Base-by-base conservation (phyloP, 64 coral and sea anemone genomes). In the Montipora cactus region DNA sequence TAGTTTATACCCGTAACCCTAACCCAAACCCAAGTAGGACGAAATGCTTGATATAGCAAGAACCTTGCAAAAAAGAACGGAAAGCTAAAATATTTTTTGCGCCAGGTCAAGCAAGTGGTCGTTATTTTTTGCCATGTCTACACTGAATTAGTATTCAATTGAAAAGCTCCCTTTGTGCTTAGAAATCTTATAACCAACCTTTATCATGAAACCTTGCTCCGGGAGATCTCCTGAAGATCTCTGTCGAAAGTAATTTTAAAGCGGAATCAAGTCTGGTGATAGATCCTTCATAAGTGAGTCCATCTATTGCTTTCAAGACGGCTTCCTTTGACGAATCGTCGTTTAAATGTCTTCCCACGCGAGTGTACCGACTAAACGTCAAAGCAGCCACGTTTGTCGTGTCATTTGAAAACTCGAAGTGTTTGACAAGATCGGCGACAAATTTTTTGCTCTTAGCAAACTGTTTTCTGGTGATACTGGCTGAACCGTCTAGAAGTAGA, bases 401-500 rank as follows among this genome's bases (percentile, higher is more conserved):
- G 61, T 86, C 21, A 9, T 77, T 78, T 62, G 55, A 74, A 59
- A 92, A 59, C 11, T 47, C 23, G 59, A 92, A 92, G 51, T 66
- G 53, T 62, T 67, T 92, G 8, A 84, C 76, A 25, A 92, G 90
- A 47, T 92, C 75, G 20, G 59, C 44, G 25, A 81, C 90, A 77
- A 92, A 85, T 7, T 23, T 66, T 14, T 92, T 92, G 5, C 70
- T 48, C 7, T 49, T 49, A 10, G 74, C 70, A 58, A 92, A 92
- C 10, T 83, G 69, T 46, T 86, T 8, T 74, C 67, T 67, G 14
- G 90, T 64, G 23, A 92, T 44, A 86, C 81, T 92, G 28, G 81
- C 90, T 49, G 90, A 92, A 8, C 80, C 67, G 25, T 92, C 90
- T 28, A 92, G 20, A 47, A 92, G 44, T 15, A 92, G 77, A 8